Percentiles rank a stretch among this genome's conserved stretches.
phyloP scores from a whole-genome alignment of 1,140 invertebrate species.

The Pachyrhynchus sulphureomaculatus region DNA sequence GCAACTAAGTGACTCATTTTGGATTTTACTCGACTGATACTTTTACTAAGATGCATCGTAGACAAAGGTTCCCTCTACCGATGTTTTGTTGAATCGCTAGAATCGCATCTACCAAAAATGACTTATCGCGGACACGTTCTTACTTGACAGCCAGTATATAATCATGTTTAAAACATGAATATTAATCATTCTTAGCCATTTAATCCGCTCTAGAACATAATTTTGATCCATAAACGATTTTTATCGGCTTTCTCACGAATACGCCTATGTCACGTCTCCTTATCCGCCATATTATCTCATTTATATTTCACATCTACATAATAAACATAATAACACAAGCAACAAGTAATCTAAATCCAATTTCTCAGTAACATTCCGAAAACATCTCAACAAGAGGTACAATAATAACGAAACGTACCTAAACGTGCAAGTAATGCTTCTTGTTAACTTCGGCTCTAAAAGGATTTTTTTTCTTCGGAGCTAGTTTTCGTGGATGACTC shows the following conservation, averaged over 20 bases:
- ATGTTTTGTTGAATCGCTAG: too few relatives aligned
- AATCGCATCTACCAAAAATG: too few relatives aligned
- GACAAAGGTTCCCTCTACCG: too few relatives aligned
- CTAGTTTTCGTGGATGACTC: constrained; percentile 13
- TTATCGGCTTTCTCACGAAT: constrained; percentile 17
- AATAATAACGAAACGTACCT: neutral
- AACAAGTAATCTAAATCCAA: constrained; percentile 23
- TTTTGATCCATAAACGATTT: neutral
- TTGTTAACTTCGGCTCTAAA: constrained; percentile 7
- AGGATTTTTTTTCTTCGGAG: neutral
- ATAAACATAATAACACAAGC: constrained; percentile 22
- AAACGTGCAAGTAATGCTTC: constrained; percentile 19
- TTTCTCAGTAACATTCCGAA: constrained; percentile 20
- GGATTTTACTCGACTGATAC: neutral
- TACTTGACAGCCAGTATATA: too few relatives aligned
- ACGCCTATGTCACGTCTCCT: constrained; percentile 12
- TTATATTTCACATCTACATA: constrained; percentile 19
- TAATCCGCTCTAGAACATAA: too few relatives aligned
- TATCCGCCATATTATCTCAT: constrained; percentile 16
- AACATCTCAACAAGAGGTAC: constrained; percentile 1
- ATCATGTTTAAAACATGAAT: neutral
- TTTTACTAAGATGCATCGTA: too few relatives aligned
- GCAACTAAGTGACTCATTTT: too few relatives aligned
- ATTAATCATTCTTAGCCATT: too few relatives aligned
- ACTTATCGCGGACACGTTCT: too few relatives aligned